Evolutionary conservation across 2,113 vertebrate species (phyloP).

Genomic region (Antennarius striatus): DNA sequence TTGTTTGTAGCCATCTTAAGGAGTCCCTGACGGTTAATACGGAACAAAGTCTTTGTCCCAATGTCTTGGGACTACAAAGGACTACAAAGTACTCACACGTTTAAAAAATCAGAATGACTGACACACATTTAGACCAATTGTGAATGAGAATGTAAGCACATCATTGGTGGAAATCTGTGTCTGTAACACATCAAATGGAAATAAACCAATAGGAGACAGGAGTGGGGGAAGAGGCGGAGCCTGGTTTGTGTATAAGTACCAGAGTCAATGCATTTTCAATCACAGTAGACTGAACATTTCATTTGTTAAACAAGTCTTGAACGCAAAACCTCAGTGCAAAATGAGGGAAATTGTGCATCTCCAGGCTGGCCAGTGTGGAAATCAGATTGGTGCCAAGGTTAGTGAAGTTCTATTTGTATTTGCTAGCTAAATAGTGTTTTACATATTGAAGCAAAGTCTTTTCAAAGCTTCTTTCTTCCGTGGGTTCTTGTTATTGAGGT

Average conservation of each 20-base stretch:
- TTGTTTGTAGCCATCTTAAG: neutral
- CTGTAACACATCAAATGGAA: rapidly evolving
- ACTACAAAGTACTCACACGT: too few species aligned
- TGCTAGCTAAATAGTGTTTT: too few species aligned
- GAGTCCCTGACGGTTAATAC: constrained; percentile 11
- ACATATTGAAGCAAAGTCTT: too few species aligned
- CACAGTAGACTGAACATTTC: constrained; percentile 12
- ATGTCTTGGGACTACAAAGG: neutral
- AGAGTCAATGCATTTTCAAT: rapidly evolving
- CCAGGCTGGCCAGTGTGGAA: constrained; percentile 94
- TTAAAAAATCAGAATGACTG: constrained; percentile 35
- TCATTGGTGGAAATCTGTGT: constrained; percentile 38
- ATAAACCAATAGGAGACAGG: constrained; percentile 53
- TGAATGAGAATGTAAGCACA: neutral
- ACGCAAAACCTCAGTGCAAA: neutral
- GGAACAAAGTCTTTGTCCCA: constrained; percentile 7
- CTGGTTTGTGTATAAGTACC: constrained; percentile 2
- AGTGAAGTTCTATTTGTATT: neutral
- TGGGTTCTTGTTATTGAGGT: too few species aligned
- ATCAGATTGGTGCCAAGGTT: constrained; percentile 96
- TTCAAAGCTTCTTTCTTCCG: too few species aligned
- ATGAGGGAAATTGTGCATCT: constrained; percentile 98
- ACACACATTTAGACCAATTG: constrained; percentile 47
- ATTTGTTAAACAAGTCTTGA: too few species aligned
- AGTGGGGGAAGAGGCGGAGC: constrained; percentile 33